Conservation (phyloP, 2,797 vertebrate genomes). For the Mormyrops attenuatus region DNA sequence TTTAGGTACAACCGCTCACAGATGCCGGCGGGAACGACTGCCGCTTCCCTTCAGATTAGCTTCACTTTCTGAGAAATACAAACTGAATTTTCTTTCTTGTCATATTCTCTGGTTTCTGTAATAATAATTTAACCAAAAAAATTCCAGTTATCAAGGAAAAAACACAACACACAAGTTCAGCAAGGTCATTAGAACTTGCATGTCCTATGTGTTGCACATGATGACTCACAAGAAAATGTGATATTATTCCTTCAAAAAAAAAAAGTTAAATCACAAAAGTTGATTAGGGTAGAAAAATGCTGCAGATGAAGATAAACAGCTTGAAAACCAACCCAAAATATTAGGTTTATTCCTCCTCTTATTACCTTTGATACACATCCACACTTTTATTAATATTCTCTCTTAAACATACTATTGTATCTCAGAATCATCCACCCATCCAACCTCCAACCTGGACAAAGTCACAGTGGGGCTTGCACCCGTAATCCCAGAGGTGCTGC, state of each 20-base stretch:
- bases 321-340: not conserved
- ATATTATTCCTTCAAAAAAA: conserved; percentile 42
- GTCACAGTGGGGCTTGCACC: not conserved
- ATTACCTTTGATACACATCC: not conserved
- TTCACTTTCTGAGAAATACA: conserved; percentile 45
- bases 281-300: conserved; percentile 48
- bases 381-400: not conserved
- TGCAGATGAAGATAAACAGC: conserved; percentile 31
- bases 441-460: not conserved
- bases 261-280: conserved; percentile 48
- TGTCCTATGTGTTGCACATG: conserved; percentile 26
- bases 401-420: not conserved
- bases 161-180: not conserved
- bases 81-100: conserved; percentile 40
- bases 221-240: conserved; percentile 9
- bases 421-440: not conserved
- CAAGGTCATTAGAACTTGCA: conserved; percentile 19
- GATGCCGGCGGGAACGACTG: conserved; percentile 34
- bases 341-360: not conserved
- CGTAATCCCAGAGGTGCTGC: not conserved
- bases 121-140: conserved; percentile 4
- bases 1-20: conserved; percentile 46
- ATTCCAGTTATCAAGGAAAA: not conserved
- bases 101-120: conserved; percentile 12
- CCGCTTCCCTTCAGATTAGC: conserved; percentile 46